These are phyloP conservation scores for Myathropa florea DNA, from an alignment of 2,888 invertebrate species.

Conservation along the genomic window DNA sequence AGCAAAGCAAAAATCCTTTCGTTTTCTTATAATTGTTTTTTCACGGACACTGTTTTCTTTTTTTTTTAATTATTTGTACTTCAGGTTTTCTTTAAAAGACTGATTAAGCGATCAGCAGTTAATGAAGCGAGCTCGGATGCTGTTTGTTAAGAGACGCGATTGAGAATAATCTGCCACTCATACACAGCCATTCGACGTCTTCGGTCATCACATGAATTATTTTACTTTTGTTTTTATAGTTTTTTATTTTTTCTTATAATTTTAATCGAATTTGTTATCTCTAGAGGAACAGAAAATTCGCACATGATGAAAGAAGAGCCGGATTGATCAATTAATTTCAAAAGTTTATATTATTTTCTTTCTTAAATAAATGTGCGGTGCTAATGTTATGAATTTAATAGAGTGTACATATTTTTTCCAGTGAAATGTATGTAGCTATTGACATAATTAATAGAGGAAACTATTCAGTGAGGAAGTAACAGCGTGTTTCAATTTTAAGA, in stretches of 20 bases:
- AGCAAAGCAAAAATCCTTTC: too few species aligned
- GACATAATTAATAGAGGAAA: too few species aligned
- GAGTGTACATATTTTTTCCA: too few species aligned
- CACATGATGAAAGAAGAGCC: neutral
- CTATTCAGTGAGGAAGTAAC: too few species aligned
- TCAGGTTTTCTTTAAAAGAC: neutral
- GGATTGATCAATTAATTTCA: neutral
- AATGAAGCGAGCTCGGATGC: conserved; percentile 26
- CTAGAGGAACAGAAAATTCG: neutral
- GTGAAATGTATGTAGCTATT: too few species aligned
- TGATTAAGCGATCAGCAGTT: conserved; percentile 32
- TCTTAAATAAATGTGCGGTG: neutral
- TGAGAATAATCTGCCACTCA: conserved; percentile 21
- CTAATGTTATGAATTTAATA: neutral
- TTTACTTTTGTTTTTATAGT: neutral
- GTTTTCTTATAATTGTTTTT: neutral
- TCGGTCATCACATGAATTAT: neutral
- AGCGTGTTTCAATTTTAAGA: too few species aligned
- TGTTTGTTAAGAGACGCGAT: conserved; percentile 20
- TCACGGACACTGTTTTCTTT: neutral
- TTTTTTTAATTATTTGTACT: neutral
- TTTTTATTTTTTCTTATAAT: conserved; percentile 28
- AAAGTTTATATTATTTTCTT: neutral
- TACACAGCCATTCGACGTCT: neutral
- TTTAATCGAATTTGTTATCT: conserved; percentile 49